A percentile compares a stretch with the other conserved stretches of the same genome.
phyloP scores from a whole-genome alignment of 2,797 vertebrate genomes.

The Dendrocincla tyrannina region DNA sequence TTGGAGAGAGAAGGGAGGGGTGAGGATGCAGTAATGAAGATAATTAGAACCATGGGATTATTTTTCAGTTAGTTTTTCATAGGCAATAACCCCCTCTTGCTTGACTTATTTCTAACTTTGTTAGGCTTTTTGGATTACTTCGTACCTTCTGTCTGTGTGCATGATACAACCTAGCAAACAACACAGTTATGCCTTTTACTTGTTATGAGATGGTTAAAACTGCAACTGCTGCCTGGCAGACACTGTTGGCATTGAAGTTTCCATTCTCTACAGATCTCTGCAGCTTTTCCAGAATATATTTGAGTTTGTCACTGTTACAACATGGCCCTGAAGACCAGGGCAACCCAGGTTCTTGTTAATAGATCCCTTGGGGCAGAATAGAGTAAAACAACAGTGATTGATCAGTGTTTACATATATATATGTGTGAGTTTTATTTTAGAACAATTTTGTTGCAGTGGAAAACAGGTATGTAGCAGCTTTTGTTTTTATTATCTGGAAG shows the following conservation, averaged over 20 bases:
- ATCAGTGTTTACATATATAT: neutral
- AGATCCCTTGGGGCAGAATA: neutral
- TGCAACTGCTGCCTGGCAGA: neutral
- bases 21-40: neutral
- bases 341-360: neutral
- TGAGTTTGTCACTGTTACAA: neutral
- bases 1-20: neutral
- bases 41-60: neutral
- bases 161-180: neutral
- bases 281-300: neutral
- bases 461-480: neutral
- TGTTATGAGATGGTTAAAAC: neutral
- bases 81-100: neutral
- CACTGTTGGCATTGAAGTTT: neutral
- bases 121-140: neutral
- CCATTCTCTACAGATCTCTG: neutral
- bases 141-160: neutral
- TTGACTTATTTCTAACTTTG: neutral
- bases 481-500: neutral
- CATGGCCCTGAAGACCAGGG: neutral
- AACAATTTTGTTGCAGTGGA: neutral
- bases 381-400: neutral
- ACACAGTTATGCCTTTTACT: neutral
- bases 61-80: neutral
- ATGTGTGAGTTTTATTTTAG: neutral